Conservation (phyloP, 2,113 vertebrate genomes). For the Nyctibius bracteatus region DNA sequence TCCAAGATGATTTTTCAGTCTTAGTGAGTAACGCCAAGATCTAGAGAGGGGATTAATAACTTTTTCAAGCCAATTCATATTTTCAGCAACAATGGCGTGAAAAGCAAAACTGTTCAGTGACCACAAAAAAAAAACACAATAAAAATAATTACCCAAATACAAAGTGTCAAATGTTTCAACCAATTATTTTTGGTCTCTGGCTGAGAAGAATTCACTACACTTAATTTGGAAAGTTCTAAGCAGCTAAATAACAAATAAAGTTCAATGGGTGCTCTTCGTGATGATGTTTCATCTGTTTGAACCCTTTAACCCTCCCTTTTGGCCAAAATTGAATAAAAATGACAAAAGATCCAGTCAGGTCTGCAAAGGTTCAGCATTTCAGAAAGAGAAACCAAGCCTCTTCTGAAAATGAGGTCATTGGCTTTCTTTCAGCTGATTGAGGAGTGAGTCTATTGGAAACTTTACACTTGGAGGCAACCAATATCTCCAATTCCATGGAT, state of each 20-base stretch:
- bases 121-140: not conserved
- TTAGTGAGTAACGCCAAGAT: not conserved
- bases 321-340: not conserved
- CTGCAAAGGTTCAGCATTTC: not conserved
- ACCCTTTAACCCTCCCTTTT: not conserved
- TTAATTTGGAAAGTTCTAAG: not conserved
- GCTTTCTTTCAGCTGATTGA: not conserved
- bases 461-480: not conserved
- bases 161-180: not conserved
- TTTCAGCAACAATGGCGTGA: not conserved
- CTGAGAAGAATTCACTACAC: not conserved
- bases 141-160: not conserved
- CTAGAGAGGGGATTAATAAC: not conserved
- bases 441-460: not conserved
- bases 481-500: not conserved
- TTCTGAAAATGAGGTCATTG: not conserved
- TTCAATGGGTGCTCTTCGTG: not conserved
- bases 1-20: not conserved
- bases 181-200: not conserved
- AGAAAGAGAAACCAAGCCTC: not conserved
- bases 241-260: not conserved
- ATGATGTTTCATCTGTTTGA: not conserved
- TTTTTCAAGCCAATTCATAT: not conserved
- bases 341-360: not conserved
- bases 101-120: not conserved